A percentile compares a stretch with the other conserved stretches of the same genome.
Conservation (phyloP, 1,140 invertebrate species). For the Neoseiulus cucumeris region DNA sequence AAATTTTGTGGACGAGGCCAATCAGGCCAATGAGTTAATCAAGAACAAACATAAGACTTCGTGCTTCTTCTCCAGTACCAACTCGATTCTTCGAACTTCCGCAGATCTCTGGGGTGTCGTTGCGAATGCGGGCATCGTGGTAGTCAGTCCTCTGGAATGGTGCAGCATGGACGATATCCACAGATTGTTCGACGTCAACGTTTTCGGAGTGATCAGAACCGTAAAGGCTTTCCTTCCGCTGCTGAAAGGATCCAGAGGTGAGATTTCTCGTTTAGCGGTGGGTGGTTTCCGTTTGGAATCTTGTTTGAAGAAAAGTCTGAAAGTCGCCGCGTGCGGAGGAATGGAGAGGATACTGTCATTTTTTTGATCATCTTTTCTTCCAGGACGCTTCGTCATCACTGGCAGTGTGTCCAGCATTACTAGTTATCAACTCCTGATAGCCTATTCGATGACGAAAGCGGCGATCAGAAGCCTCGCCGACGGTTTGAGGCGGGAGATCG, state of each 20-base stretch:
- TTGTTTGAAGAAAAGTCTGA: too few species aligned
- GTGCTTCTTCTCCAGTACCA: not conserved
- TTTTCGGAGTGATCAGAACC: conserved; percentile 36
- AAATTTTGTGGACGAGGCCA: not conserved
- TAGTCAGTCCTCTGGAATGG: conserved; percentile 34
- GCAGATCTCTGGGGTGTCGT: conserved; percentile 62
- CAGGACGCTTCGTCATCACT: too few species aligned
- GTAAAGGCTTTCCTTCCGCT: conserved; percentile 50
- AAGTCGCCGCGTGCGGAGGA: too few species aligned
- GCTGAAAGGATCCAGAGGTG: conserved; percentile 42
- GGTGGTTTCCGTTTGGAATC: too few species aligned
- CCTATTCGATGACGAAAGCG: too few species aligned
- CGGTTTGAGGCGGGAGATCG: too few species aligned
- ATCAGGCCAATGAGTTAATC: not conserved
- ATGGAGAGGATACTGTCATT: too few species aligned
- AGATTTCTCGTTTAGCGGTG: too few species aligned
- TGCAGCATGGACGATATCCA: conserved; percentile 21
- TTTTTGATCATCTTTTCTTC: too few species aligned
- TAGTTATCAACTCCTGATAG: too few species aligned
- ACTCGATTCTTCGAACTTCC: not conserved
- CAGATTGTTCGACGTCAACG: conserved; percentile 37
- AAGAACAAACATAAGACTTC: not conserved
- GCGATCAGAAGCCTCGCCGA: too few species aligned
- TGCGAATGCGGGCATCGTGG: conserved; percentile 51
- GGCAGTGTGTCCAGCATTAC: too few species aligned